phyloP scores from a whole-genome alignment of 23 tunicate species.

The Styela clava region DNA sequence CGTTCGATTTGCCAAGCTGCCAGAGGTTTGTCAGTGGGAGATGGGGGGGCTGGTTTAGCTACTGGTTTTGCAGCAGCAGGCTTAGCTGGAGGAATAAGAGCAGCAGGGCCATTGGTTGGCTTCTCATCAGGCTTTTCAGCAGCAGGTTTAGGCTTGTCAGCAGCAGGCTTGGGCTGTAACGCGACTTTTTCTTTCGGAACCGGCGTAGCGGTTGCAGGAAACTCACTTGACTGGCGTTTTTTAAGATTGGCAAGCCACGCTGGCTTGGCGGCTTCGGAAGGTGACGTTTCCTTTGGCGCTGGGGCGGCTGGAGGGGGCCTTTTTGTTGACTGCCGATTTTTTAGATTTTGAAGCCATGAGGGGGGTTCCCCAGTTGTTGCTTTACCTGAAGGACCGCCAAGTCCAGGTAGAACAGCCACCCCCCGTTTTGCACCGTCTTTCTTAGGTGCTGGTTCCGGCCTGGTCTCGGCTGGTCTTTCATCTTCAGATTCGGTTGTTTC shows the following conservation, averaged over 20 bases:
- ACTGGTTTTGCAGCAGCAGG: slow-evolving; percentile 38
- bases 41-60: not conserved
- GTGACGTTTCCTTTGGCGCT: slow-evolving; percentile 37
- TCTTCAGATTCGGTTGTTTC: not conserved
- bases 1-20: slow-evolving; percentile 30
- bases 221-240: slow-evolving; percentile 29
- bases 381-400: slow-evolving; percentile 16
- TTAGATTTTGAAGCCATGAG: slow-evolving; percentile 79
- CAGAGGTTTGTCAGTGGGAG: slow-evolving; percentile 26
- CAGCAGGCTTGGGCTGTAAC: slow-evolving; percentile 15
- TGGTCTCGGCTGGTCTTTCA: slow-evolving; percentile 1
- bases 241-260: slow-evolving; percentile 57
- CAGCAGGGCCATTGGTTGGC: not conserved
- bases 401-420: slow-evolving; percentile 62
- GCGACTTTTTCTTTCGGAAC: slow-evolving; percentile 6
- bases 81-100: slow-evolving; percentile 29
- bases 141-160: slow-evolving; percentile 1
- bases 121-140: not conserved
- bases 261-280: slow-evolving; percentile 38
- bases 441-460: not conserved
- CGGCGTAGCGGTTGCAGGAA: not conserved
- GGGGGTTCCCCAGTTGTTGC: slow-evolving; percentile 48
- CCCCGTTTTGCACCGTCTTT: slow-evolving; percentile 39
- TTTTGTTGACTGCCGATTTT: slow-evolving; percentile 53
- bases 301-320: slow-evolving; percentile 33